A percentile compares a stretch with the other conserved stretches of the same genome.
Evolutionary conservation across 64 coral and sea anemone species (phyloP).

Genomic region (Actinia equina): DNA sequence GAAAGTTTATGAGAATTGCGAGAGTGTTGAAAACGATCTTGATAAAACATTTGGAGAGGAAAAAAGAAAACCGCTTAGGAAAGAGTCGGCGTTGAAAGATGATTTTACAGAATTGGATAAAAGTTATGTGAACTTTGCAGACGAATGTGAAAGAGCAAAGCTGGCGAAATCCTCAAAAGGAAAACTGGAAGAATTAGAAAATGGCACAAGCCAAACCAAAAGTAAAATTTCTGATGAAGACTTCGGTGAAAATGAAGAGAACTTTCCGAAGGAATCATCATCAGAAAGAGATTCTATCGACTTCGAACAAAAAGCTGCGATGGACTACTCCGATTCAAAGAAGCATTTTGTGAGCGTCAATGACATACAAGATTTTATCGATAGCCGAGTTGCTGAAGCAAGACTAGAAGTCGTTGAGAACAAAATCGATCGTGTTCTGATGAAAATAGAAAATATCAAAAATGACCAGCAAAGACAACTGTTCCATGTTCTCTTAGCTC

Average conservation of each 20-base stretch:
- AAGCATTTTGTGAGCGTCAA: not conserved
- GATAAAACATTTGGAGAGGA: not conserved
- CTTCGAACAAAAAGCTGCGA: not conserved
- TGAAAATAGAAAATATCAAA: not conserved
- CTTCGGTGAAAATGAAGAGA: not conserved
- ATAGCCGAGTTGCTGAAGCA: constrained; percentile 9
- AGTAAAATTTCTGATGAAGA: not conserved
- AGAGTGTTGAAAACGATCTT: not conserved
- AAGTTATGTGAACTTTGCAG: not conserved
- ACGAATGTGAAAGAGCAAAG: not conserved
- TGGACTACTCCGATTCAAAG: not conserved
- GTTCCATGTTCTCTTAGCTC: not conserved
- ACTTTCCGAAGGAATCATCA: not conserved
- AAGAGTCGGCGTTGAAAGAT: not conserved
- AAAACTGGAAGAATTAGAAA: not conserved
- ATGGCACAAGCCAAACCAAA: too few relatives aligned
- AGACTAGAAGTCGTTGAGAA: constrained; percentile 13
- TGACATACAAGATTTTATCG: not conserved
- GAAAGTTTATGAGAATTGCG: not conserved
- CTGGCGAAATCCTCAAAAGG: not conserved
- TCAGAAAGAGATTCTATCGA: not conserved
- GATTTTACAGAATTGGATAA: not conserved
- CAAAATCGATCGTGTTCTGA: constrained; percentile 3
- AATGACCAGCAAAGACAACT: not conserved
- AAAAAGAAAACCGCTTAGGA: not conserved